A percentile compares a stretch with the other conserved stretches of the same genome.
phyloP scores from a whole-genome alignment of 2,888 invertebrate genomes.

The Tetragnatha montana region DNA sequence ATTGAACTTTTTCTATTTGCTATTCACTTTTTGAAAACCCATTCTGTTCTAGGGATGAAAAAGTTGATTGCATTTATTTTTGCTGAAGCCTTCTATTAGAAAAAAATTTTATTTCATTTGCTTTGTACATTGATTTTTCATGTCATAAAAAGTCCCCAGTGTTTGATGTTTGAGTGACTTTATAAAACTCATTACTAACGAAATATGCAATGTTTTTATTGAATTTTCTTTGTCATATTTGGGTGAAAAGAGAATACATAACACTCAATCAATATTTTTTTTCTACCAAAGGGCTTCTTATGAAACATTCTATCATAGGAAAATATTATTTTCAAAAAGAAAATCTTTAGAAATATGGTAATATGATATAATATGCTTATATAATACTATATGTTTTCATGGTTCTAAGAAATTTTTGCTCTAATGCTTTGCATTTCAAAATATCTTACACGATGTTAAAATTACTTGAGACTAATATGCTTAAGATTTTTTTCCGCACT shows the following conservation, averaged over 20 bases:
- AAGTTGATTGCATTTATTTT: background rate
- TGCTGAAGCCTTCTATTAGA: background rate
- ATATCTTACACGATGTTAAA: too few species aligned
- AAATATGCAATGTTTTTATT: background rate
- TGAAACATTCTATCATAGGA: too few species aligned
- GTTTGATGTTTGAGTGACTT: background rate
- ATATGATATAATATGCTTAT: too few species aligned
- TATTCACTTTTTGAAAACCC: background rate
- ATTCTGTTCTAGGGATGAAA: background rate
- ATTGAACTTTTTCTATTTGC: background rate
- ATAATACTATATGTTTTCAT: too few species aligned
- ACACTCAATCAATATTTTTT: too few species aligned
- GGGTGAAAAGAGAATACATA: background rate
- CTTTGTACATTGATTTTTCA: background rate
- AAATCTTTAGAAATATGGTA: too few species aligned
- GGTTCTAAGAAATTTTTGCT: too few species aligned
- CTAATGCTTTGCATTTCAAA: too few species aligned
- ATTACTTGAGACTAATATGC: too few species aligned
- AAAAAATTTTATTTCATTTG: background rate
- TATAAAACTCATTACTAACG: background rate
- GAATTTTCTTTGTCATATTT: background rate
- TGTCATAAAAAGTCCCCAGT: background rate
- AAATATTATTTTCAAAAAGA: too few species aligned
- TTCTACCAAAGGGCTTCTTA: too few species aligned
- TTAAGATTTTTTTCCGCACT: too few species aligned